A percentile compares a stretch with the other conserved stretches of the same genome.
These are phyloP conservation scores for Microchirus variegatus DNA, from an alignment of 2,797 vertebrate species.

Conservation along the genomic window DNA sequence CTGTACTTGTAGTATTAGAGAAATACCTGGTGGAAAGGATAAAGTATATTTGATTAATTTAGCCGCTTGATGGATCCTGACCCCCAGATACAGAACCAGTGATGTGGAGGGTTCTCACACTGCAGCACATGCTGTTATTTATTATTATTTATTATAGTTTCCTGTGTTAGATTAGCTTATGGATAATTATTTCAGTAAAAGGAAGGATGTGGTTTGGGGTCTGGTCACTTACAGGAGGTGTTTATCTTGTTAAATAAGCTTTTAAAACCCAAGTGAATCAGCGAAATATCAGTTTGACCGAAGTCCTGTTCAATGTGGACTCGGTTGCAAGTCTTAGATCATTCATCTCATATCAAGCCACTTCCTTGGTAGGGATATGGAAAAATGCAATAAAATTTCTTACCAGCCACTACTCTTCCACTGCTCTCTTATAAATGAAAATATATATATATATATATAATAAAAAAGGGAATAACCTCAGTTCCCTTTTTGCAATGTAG, in stretches of 20 bases:
- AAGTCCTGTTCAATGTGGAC: not conserved
- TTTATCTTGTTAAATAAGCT: not conserved
- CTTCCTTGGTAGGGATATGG: not conserved
- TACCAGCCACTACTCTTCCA: too few species aligned
- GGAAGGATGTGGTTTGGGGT: constrained; percentile 11
- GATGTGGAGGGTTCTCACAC: not conserved
- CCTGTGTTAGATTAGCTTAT: not conserved
- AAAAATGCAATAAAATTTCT: not conserved
- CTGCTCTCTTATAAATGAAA: not conserved
- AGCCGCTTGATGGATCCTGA: too few species aligned
- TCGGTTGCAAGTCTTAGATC: too few species aligned
- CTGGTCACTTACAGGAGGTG: not conserved
- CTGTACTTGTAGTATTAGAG: too few species aligned
- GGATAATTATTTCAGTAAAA: not conserved
- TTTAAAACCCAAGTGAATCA: not conserved
- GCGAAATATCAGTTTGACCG: not conserved
- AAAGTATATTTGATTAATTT: too few species aligned
- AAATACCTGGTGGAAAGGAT: too few species aligned
- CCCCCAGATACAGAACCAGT: not conserved
- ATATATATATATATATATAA: not conserved
- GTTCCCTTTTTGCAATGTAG: constrained; percentile 5
- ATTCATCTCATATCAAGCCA: not conserved
- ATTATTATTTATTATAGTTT: not conserved
- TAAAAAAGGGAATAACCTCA: too few species aligned
- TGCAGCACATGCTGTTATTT: constrained; percentile 2